Base-by-base conservation (phyloP, 2,797 vertebrate genomes). In the Mastacembelus armatus region DNA sequence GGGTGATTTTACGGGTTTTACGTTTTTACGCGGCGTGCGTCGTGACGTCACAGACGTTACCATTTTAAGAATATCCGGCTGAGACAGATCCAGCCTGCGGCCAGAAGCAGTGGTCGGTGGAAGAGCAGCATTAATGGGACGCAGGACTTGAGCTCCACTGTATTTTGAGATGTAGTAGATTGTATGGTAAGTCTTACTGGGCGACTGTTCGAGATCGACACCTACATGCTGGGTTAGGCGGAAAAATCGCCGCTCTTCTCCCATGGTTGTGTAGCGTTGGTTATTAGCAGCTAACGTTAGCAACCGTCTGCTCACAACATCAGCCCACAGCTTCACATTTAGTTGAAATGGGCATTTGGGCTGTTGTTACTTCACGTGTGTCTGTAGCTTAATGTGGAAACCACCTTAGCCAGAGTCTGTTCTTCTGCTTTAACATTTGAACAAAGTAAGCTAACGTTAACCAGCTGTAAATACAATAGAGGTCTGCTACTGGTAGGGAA, bases 121-220 rank as follows among this genome's bases (percentile, higher is more conserved):
- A 8, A 11, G 5, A 32, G 26, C 15, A 21, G 0, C 2, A 3
- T 5, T 6, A 24, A 2, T 1, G 3, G 10, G 3, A 47, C 2
- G 0, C 5, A 10, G 42, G 22, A 35, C 11, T 18, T 1, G 8
- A 24, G 11, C 50, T 10, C 5, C 3, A 35, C 6, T 7, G 2
- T 8, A 3, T 33, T 18, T 16, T 10, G 24, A 35, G 4, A 62
- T 30, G 11, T 5, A 7, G 16, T 2, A 2, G 0, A 8, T 10
- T 26, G 35, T 4, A n/a, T 38, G 83, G 85, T 88, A 67, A 77
- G 87, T 78, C 16, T 0, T 39, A 15, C 10, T 19, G 27, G 9
- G 5, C 24, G 1, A 30, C n/a, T 30, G 7, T 16, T 47, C 0
- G 12, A 27, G 11, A 8, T n/a, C 10, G 24, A 21, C 1, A 7